phyloP scores from a whole-genome alignment of 2,888 invertebrate species.

The Biston betularia region DNA sequence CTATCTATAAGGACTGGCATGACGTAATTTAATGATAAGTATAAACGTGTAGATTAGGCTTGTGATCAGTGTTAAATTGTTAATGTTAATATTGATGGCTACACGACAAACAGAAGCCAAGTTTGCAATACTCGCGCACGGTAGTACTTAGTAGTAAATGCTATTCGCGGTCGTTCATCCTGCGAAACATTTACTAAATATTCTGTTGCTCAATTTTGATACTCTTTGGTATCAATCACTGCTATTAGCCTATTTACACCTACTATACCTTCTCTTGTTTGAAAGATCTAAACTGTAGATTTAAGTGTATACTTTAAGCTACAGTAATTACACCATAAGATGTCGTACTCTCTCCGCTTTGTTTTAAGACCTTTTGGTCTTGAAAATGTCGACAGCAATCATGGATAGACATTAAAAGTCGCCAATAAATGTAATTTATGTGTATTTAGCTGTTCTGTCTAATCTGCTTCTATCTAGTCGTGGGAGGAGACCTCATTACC shows the following conservation, averaged over 20 bases:
- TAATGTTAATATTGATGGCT: too few species aligned
- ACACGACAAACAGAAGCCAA: too few species aligned
- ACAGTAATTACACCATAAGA: background rate
- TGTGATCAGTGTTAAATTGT: too few species aligned
- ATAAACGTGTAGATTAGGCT: too few species aligned
- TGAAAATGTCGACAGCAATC: background rate
- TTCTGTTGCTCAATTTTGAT: background rate
- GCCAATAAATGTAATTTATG: slow-evolving; percentile 3
- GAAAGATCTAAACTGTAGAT: too few species aligned
- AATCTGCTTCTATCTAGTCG: background rate
- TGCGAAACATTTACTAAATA: too few species aligned
- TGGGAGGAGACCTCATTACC: slow-evolving; percentile 16
- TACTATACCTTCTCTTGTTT: background rate
- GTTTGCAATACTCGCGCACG: too few species aligned
- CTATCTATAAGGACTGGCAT: too few species aligned
- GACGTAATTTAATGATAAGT: too few species aligned
- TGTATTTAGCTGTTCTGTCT: background rate
- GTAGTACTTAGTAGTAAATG: too few species aligned
- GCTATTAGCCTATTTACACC: background rate
- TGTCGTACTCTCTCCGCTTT: background rate
- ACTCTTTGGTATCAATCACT: background rate
- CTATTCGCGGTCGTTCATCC: background rate
- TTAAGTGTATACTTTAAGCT: too few species aligned
- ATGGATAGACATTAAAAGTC: slow-evolving; percentile 2
- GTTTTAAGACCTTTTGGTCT: too few species aligned